Evolutionary conservation across 2,888 invertebrate species (phyloP).

Genomic region (Schizaphis graminum): DNA sequence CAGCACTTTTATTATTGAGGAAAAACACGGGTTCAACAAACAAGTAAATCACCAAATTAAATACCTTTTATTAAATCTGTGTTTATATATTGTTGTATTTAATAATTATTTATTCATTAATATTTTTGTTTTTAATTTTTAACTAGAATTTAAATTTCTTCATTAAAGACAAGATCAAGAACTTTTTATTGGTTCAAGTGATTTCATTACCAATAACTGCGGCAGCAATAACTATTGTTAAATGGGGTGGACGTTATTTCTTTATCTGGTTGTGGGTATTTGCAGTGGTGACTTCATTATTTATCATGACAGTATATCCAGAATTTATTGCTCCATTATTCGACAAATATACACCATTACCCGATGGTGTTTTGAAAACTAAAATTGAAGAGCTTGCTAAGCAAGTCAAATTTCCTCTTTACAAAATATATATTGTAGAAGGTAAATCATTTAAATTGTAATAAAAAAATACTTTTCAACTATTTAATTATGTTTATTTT

Average conservation of each 20-base stretch:
- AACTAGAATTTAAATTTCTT: constrained; percentile 88
- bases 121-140: constrained; percentile 61
- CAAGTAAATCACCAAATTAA: constrained; percentile 73
- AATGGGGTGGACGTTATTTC: constrained; percentile 94
- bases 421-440: constrained; percentile 95
- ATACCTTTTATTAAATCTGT: background rate
- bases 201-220: constrained; percentile 86
- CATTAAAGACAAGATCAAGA: constrained; percentile 90
- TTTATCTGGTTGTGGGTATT: constrained; percentile 98
- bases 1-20: constrained; percentile 92
- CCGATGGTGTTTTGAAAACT: constrained; percentile 89
- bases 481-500: background rate
- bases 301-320: constrained; percentile 92
- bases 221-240: constrained; percentile 84
- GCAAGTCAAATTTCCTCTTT: constrained; percentile 89
- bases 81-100: background rate
- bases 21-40: constrained; percentile 97
- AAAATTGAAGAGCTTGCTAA: constrained; percentile 91
- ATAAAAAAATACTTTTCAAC: background rate
- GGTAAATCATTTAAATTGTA: constrained; percentile 72
- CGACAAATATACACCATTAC: constrained; percentile 95
- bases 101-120: background rate
- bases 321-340: constrained; percentile 97
- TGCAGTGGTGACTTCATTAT: constrained; percentile 82
- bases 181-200: constrained; percentile 82